These are phyloP conservation scores for Astatoreochromis straeleni DNA, from an alignment of 2,113 vertebrate genomes.

Conservation along the genomic window DNA sequence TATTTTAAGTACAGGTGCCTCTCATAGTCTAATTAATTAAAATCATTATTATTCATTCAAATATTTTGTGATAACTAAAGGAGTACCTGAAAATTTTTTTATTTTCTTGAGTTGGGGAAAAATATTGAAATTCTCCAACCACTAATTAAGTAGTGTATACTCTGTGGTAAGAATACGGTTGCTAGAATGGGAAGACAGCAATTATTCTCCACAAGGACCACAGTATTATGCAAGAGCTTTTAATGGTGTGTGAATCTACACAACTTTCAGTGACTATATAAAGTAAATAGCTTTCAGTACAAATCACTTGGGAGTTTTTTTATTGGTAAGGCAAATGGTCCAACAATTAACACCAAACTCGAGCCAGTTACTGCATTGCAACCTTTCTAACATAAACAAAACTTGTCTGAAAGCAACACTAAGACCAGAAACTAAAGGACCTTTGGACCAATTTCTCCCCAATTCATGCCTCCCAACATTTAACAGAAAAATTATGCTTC, in stretches of 20 bases:
- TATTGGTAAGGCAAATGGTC: not conserved
- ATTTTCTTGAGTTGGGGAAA: not conserved
- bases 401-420: not conserved
- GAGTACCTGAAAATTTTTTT: not conserved
- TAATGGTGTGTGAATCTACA: not conserved
- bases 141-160: not conserved
- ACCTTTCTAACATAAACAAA: not conserved
- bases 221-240: not conserved
- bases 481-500: not conserved
- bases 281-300: not conserved
- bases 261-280: not conserved
- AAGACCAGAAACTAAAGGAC: rapidly evolving
- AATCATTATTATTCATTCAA: not conserved
- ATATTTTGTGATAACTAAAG: not conserved
- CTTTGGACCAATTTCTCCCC: not conserved
- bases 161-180: not conserved
- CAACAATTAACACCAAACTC: not conserved
- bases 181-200: not conserved
- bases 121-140: not conserved
- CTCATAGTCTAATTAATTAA: not conserved
- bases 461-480: not conserved
- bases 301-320: not conserved
- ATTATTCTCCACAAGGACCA: not conserved
- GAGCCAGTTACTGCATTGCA: not conserved
- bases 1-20: not conserved